Evolutionary conservation across 2,888 invertebrate genomes (phyloP), one percentile per base, ranked within the genome.

Genomic region (Xylota segnis): DNA sequence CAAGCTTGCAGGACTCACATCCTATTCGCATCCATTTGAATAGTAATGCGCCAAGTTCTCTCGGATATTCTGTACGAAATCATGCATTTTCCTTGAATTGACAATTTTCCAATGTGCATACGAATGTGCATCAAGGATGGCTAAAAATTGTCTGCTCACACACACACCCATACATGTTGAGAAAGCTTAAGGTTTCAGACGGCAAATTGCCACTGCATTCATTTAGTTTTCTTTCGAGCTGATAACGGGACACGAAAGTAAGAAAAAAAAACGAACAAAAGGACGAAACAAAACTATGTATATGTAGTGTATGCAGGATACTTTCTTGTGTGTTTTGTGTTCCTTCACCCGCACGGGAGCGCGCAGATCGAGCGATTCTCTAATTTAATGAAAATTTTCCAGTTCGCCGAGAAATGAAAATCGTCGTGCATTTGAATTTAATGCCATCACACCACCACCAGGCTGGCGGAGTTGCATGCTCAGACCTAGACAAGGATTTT

Each of bases 371-470:
- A 63, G 83, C 87, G 88, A 89, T 89, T 90, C 89, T 89, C 88
- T 89, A 91, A 91, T 91, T 91, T 91, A 91, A 91, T 91, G 91
- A 92, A 91, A 91, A 92, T 91, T 91, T 91, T 91, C 91, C 91
- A 90, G 90, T 91, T 90, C 90, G 90, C 89, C 90, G 90, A 90
- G 77, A 78, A 84, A 81, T 71, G 74, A 71, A 82, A 83, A 88
- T 79, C 54, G 83, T 88, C 58, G 29, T 71, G 71, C 76, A 86
- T 86, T 82, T 86, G 82, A 81, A 86, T 86, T 74, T 86, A 66
- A 54, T 75, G 27, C 37, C 45, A 45, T 72, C 58, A 50, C 50
- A 45, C 45, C 10, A 45, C 45, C 10, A 52, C 16, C 23, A 23
- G 68, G 59, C 23, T 40, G 66, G 52, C 10, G 27, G 50, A 18